Evolutionary conservation across 30 jellyfish, hydroid and myxozoan genomes (phyloP), one percentile per base, ranked within the genome.

Genomic region (Aurelia coerulea): DNA sequence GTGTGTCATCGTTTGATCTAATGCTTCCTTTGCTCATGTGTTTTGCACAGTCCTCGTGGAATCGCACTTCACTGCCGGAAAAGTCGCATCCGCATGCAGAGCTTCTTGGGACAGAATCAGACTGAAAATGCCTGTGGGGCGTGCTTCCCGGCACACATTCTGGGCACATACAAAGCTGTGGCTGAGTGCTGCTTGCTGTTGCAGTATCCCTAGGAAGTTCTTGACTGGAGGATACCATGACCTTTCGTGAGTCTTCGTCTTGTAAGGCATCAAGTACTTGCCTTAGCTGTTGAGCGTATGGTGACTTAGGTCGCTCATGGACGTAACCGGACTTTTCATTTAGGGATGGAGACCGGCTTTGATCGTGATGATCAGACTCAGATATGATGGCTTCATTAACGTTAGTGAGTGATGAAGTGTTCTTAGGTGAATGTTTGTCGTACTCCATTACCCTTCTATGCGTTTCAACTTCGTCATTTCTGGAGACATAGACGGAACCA

Each of bases 201-300:
- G 32, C 34, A 7, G 6, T 64, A 12, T 71, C 92, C 33, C 80
- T 46, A 31, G 37, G 62, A 49, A 76, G 53, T 58, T 88, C 96
- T 18, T 88, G 96, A 35, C 63, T 62, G 56, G 78, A 18, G 4
- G 78, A 79, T 15, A 70, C 50, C 37, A 23, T 49, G 67, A 82
- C 53, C 68, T 83, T 87, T 68, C 87, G 74, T 17, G 98, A 91
- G 73, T 92, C 97, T 72, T 94, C 98, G 56, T 94, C 97, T 35
- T 91, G 97, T 29, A 94, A 87, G 17, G 92, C 97, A 69, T 94
- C 98, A 46, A 94, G 96, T 33, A 94, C 98, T 74, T 94, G 98
- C 58, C 95, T 74, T 34, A 94, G 90, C 74, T 94, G 98, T 65
- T 84, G 96, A n/a, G 97, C 98, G 72, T 94, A 94, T 1, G 97